Percentiles rank a stretch among this genome's conserved stretches.
Conservation (phyloP, 2,113 vertebrate genomes). For the Formicarius rufipectus region DNA sequence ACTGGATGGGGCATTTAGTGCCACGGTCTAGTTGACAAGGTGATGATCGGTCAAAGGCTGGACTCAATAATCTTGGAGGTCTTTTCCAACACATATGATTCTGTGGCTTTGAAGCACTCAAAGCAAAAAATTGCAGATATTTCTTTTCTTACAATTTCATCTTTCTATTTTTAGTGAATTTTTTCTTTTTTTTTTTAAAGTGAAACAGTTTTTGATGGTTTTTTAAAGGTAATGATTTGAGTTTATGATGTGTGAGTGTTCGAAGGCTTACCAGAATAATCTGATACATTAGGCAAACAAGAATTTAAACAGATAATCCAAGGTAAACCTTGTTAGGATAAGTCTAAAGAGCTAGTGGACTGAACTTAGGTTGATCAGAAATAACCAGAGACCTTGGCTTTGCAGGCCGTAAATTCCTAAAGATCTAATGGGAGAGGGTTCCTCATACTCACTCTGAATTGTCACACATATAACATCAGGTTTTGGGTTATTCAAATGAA, state of each 20-base stretch:
- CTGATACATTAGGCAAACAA: background rate
- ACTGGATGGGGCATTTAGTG: fast-evolving
- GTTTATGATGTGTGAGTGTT: background rate
- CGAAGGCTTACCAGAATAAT: background rate
- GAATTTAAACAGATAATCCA: background rate
- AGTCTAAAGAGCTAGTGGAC: background rate
- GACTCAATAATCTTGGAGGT: background rate
- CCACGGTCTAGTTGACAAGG: background rate
- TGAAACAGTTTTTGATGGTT: no score
- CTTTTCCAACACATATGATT: background rate
- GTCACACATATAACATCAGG: background rate
- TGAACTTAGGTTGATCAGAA: background rate
- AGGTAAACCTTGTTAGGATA: background rate
- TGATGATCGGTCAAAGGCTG: background rate
- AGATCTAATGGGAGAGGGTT: background rate
- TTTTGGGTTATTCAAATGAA: background rate
- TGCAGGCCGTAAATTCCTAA: background rate
- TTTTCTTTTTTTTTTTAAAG: no score
- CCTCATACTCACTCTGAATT: background rate
- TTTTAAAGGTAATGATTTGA: background rate
- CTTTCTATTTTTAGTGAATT: background rate
- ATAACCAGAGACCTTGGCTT: background rate
- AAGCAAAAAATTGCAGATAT: background rate
- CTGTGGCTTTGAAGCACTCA: background rate
- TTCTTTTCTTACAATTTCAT: background rate